phyloP scores from a whole-genome alignment of 2,113 vertebrate genomes.

The Crypturellus undulatus region DNA sequence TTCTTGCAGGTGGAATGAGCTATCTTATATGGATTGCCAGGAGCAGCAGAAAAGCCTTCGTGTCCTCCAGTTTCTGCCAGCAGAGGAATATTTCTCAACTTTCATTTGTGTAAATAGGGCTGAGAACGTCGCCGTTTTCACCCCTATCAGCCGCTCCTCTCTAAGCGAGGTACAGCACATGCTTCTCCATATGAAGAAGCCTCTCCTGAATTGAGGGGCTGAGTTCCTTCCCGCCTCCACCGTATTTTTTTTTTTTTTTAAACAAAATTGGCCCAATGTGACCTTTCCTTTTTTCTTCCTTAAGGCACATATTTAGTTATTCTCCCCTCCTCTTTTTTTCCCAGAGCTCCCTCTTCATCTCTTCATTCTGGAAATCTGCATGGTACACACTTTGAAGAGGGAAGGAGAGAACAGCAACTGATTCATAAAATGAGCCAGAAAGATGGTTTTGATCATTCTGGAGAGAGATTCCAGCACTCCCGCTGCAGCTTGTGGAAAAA shows the following conservation, averaged over 20 bases:
- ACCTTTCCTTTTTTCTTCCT: background rate
- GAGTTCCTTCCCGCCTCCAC: background rate
- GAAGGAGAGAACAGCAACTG: background rate
- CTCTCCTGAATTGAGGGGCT: background rate
- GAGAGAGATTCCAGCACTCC: background rate
- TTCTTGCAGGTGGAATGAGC: background rate
- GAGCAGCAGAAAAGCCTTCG: background rate
- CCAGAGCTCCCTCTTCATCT: background rate
- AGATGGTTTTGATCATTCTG: background rate
- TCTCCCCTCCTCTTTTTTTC: background rate
- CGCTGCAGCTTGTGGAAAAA: background rate
- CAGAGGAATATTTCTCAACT: background rate
- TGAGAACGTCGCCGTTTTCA: background rate
- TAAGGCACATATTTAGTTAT: background rate
- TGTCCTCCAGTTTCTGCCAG: background rate
- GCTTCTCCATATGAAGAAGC: background rate
- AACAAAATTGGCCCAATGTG: background rate
- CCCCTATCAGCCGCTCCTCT: background rate
- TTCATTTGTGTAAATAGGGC: background rate
- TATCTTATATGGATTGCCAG: background rate
- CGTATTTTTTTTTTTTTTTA: background rate
- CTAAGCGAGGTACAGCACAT: background rate
- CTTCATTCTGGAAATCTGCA: background rate
- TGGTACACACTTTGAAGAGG: fast-evolving
- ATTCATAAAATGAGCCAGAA: background rate